A percentile compares a stretch with the other conserved stretches of the same genome.
Conservation (phyloP, 53 echinoderm and acorn worm genomes). For the Echinometra lucunter region DNA sequence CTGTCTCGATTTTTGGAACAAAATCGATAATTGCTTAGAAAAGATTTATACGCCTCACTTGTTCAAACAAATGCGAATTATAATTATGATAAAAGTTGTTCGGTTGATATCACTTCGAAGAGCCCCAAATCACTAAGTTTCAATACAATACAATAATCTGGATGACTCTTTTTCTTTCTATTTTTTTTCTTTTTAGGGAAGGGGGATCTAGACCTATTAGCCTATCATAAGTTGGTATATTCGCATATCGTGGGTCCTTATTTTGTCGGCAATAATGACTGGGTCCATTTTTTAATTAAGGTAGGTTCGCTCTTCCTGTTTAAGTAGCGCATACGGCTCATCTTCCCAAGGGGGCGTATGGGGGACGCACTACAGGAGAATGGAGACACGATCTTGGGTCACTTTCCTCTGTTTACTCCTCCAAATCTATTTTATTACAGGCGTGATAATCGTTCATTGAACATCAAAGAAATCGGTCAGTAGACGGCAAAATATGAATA, state of each 20-base stretch:
- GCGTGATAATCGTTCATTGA: not conserved
- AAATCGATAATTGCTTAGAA: not conserved
- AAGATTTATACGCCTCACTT: too few relatives aligned
- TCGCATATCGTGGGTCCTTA: not conserved
- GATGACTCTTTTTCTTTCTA: not conserved
- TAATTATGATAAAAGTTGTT: too few relatives aligned
- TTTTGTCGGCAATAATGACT: not conserved
- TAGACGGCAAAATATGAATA: not conserved
- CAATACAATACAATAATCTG: too few relatives aligned
- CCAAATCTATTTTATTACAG: not conserved
- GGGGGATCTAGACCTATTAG: not conserved
- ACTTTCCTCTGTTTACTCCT: not conserved
- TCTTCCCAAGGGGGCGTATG: constrained; percentile 19
- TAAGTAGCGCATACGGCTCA: not conserved
- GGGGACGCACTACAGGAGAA: not conserved
- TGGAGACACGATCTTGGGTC: constrained; percentile 15
- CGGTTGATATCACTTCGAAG: too few relatives aligned
- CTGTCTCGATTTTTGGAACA: not conserved
- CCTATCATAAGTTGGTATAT: not conserved
- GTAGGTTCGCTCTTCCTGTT: constrained; percentile 6
- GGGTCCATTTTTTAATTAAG: constrained; percentile 48
- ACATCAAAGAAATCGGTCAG: not conserved
- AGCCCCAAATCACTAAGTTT: too few relatives aligned
- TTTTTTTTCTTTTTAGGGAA: not conserved
- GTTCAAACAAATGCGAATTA: too few relatives aligned